Conservation (phyloP, 1,140 invertebrate genomes). For the Trichonephila inaurata region DNA sequence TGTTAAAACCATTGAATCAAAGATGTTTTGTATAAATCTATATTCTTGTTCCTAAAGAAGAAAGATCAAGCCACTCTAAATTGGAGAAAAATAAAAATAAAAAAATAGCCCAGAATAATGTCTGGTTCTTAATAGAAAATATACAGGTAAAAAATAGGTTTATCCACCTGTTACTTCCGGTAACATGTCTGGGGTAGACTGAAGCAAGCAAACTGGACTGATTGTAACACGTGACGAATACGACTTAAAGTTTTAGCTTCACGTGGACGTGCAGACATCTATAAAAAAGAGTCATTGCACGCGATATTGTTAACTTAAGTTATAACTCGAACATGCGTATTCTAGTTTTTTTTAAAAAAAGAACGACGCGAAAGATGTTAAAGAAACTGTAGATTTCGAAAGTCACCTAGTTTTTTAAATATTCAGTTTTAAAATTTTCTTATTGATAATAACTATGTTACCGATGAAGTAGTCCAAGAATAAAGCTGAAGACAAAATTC, state of each 20-base stretch:
- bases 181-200: constrained; percentile 10
- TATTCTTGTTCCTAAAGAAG: no score
- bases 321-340: background rate
- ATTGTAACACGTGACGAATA: constrained; percentile 29
- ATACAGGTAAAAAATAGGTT: constrained; percentile 23
- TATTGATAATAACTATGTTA: no score
- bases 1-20: no score
- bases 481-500: no score
- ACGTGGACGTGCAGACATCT: constrained; percentile 9
- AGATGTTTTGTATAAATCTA: no score
- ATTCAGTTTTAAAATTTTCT: no score
- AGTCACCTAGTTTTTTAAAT: no score
- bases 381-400: no score
- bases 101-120: background rate
- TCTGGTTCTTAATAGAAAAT: constrained; percentile 26
- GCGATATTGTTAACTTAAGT: background rate
- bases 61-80: background rate
- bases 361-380: no score
- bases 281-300: constrained; percentile 22
- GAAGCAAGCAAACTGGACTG: constrained; percentile 24
- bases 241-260: background rate
- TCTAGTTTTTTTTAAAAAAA: background rate
- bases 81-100: background rate
- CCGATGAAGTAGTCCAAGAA: no score
- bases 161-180: constrained; percentile 35